Evolutionary conservation across 1,140 invertebrate genomes (phyloP).

Genomic region (Zaprionus africanus): DNA sequence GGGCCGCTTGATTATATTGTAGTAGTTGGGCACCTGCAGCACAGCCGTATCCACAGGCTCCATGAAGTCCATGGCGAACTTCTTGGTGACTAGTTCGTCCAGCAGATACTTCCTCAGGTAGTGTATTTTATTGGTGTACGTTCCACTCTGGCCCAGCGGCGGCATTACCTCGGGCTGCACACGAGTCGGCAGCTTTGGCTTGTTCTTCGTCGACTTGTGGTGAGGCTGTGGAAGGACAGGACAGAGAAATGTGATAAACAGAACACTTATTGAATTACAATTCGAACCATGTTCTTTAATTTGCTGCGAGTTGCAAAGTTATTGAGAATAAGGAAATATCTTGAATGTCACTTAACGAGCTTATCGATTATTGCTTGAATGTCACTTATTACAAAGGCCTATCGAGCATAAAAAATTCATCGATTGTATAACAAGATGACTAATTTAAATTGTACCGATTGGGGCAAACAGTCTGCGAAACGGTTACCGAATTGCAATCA

Average conservation of each 20-base stretch:
- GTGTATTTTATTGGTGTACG: conserved; percentile 65
- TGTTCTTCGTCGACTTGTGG: conserved; percentile 2
- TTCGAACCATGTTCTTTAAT: neutral
- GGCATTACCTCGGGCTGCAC: conserved; percentile 54
- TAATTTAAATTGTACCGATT: neutral
- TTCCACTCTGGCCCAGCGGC: conserved; percentile 12
- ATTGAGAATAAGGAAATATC: neutral
- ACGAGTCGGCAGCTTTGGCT: conserved; percentile 34
- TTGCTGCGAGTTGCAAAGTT: neutral
- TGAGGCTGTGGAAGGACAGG: neutral
- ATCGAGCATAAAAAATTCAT: neutral
- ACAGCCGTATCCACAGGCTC: conserved; percentile 50
- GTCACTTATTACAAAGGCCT: neutral
- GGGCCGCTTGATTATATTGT: conserved; percentile 34
- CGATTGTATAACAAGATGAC: neutral
- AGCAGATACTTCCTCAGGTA: conserved; percentile 57
- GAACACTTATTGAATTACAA: neutral
- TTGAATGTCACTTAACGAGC: neutral
- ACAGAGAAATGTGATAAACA: neutral
- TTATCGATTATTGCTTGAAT: neutral
- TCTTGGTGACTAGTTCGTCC: conserved; percentile 53
- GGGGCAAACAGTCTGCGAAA: neutral
- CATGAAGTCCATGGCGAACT: conserved; percentile 59
- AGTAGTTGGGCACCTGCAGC: conserved; percentile 52
- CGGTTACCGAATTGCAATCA: neutral